Evolutionary conservation across 2,113 vertebrate species (phyloP).

Genomic region (Ginglymostoma cirratum): DNA sequence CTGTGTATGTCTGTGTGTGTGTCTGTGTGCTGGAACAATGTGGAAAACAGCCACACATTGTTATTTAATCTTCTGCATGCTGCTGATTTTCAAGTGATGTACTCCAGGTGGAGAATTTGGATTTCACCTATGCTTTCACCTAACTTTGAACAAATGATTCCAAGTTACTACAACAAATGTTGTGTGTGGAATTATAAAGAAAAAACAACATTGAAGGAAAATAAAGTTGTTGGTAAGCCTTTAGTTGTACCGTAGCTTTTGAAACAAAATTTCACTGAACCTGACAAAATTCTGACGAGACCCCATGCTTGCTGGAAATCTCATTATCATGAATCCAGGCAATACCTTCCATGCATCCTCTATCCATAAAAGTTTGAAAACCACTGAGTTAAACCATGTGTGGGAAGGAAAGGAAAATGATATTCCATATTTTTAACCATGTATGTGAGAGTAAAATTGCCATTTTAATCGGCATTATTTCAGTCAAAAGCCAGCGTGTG

Average conservation of each 20-base stretch:
- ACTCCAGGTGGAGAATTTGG: constrained; percentile 12
- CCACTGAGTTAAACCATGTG: background rate
- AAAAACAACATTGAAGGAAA: background rate
- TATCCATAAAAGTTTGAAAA: background rate
- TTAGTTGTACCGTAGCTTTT: background rate
- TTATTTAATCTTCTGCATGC: background rate
- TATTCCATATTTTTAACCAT: background rate
- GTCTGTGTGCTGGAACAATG: too few relatives aligned
- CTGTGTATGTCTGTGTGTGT: background rate
- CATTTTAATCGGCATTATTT: background rate
- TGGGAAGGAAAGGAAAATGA: background rate
- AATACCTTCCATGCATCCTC: background rate
- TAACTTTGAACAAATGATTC: background rate
- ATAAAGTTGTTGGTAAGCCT: background rate
- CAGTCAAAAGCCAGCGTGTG: background rate
- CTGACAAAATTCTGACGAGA: background rate
- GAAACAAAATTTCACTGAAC: background rate
- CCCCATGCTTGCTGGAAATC: background rate
- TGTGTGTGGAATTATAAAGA: background rate
- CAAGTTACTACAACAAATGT: background rate
- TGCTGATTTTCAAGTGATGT: background rate
- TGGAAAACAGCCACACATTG: background rate
- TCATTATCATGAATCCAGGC: background rate
- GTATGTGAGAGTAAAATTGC: background rate
- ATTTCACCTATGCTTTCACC: background rate